Evolutionary conservation across 2,888 invertebrate species (phyloP).

Genomic region (Sinohyriopsis cumingii): DNA sequence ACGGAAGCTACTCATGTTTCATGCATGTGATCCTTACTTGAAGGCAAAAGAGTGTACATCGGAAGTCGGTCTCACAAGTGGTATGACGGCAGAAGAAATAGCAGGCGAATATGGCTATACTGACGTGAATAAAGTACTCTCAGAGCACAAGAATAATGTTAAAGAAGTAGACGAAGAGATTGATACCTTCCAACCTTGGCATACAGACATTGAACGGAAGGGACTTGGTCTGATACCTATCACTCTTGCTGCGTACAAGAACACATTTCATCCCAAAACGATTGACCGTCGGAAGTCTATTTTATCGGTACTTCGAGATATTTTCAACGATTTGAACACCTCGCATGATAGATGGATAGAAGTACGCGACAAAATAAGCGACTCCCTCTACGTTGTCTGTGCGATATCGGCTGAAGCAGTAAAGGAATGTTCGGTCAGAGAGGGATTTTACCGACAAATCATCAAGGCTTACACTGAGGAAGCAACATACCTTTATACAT

Average conservation of each 20-base stretch:
- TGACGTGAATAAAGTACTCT: conserved; percentile 4
- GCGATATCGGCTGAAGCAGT: not conserved
- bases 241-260: too few species aligned
- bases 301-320: not conserved
- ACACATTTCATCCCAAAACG: too few species aligned
- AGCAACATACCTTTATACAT: conserved; percentile 17
- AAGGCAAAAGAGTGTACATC: conserved; percentile 9
- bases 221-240: conserved; percentile 8
- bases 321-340: conserved; percentile 6
- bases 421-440: not conserved
- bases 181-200: conserved; percentile 9
- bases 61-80: conserved; percentile 1
- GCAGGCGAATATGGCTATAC: conserved; percentile 11
- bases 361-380: conserved; percentile 13
- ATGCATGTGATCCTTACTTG: conserved; percentile 6
- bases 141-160: not conserved
- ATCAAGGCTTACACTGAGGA: conserved; percentile 20
- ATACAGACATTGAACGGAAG: conserved; percentile 4
- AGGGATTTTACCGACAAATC: conserved; percentile 10
- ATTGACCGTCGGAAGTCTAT: too few species aligned
- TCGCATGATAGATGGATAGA: conserved; percentile 13
- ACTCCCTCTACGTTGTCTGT: conserved; percentile 13
- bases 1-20: conserved; percentile 3
- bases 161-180: not conserved
- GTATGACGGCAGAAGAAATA: conserved; percentile 13